A percentile compares a stretch with the other conserved stretches of the same genome.
phyloP scores from a whole-genome alignment of 1,140 invertebrate species.

The Ceratina australensis region DNA sequence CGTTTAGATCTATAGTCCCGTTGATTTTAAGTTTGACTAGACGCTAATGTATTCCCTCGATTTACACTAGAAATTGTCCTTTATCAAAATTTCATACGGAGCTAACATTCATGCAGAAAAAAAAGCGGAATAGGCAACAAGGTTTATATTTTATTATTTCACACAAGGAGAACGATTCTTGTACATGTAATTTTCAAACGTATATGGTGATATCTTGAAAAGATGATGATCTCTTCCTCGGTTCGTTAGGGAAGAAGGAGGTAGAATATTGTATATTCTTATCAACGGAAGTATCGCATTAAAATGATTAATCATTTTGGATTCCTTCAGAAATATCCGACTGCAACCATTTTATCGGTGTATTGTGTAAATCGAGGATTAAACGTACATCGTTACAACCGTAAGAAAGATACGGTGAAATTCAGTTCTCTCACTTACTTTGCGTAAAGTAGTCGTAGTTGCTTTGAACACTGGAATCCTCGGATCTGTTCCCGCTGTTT shows the following conservation, averaged over 20 bases:
- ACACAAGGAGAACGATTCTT: background rate
- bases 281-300: background rate
- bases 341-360: background rate
- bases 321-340: slow-evolving; percentile 2
- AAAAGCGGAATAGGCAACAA: background rate
- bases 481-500: slow-evolving; percentile 77
- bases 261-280: background rate
- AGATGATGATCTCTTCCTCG: background rate
- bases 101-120: background rate
- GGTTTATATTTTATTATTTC: slow-evolving; percentile 2
- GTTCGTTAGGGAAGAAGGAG: background rate
- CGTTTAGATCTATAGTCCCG: too few relatives aligned
- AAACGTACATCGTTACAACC: background rate
- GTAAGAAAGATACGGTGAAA: background rate
- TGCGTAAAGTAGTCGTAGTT: slow-evolving; percentile 83
- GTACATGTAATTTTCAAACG: background rate
- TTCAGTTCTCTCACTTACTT: slow-evolving; percentile 76
- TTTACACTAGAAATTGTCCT: background rate
- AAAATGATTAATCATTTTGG: background rate
- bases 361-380: background rate
- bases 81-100: background rate
- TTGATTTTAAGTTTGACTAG: too few relatives aligned
- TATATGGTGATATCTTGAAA: background rate
- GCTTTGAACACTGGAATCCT: slow-evolving; percentile 78
- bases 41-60: background rate